These are phyloP conservation scores for Heliconius ethilla DNA, from an alignment of 2,888 invertebrate genomes.

Conservation along the genomic window DNA sequence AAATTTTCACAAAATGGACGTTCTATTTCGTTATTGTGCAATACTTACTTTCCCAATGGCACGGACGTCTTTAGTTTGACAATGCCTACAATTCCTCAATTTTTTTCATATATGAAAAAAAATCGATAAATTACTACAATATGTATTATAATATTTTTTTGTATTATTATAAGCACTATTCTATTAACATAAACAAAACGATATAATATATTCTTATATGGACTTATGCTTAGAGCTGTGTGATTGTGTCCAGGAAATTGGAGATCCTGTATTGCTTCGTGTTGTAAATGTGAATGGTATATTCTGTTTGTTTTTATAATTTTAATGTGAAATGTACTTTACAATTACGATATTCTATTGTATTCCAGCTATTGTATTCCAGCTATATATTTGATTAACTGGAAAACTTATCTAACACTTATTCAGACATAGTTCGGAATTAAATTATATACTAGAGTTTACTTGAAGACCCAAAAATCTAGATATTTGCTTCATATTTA, in stretches of 20 bases:
- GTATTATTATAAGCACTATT: not conserved
- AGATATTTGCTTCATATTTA: not conserved
- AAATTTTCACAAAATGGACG: constrained; percentile 47
- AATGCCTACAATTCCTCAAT: not conserved
- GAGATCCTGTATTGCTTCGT: not conserved
- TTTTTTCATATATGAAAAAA: too few relatives aligned
- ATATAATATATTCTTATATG: too few relatives aligned
- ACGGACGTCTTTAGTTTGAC: constrained; percentile 17
- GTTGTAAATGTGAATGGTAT: not conserved
- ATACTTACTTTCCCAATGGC: constrained; percentile 25
- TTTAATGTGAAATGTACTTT: not conserved
- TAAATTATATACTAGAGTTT: not conserved
- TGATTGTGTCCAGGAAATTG: not conserved
- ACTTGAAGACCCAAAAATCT: not conserved
- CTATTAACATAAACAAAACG: not conserved
- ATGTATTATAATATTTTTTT: not conserved
- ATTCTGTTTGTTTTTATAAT: not conserved
- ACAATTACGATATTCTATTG: not conserved
- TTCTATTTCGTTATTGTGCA: constrained; percentile 39
- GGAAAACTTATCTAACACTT: not conserved
- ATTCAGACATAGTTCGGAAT: not conserved
- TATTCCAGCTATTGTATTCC: not conserved
- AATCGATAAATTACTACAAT: not conserved
- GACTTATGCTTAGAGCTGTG: too few relatives aligned
- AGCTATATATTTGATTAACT: not conserved